phyloP scores from a whole-genome alignment of 1,140 invertebrate species.

The Musca domestica region DNA sequence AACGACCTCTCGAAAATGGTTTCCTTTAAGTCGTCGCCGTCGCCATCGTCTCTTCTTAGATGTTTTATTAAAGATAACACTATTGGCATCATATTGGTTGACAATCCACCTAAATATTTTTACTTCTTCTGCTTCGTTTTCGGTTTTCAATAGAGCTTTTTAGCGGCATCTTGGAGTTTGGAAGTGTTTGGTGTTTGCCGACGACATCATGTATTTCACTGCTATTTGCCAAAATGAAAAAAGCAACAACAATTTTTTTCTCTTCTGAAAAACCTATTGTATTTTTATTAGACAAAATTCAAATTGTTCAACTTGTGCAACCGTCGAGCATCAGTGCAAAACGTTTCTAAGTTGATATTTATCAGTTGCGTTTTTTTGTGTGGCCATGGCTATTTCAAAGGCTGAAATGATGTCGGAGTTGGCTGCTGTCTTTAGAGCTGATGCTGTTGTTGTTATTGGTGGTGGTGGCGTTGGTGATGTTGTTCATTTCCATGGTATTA shows the following conservation, averaged over 20 bases:
- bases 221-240: constrained; percentile 12
- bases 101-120: constrained; percentile 12
- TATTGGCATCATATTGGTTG: constrained; percentile 13
- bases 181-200: background rate
- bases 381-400: too few relatives aligned
- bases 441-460: too few relatives aligned
- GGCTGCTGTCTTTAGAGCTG: too few relatives aligned
- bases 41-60: background rate
- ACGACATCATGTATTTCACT: constrained; percentile 14
- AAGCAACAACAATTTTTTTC: too few relatives aligned
- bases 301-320: constrained; percentile 7
- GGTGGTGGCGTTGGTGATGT: too few relatives aligned
- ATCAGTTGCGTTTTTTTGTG: constrained; percentile 10
- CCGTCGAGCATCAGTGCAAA: background rate
- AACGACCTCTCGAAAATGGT: too few relatives aligned
- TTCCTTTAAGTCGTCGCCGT: too few relatives aligned
- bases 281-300: constrained; percentile 1
- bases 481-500: too few relatives aligned
- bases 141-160: background rate
- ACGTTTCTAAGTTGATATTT: constrained; percentile 8
- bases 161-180: background rate
- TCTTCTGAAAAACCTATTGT: background rate
- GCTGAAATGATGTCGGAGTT: too few relatives aligned
- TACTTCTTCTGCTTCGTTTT: background rate
- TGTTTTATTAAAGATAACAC: constrained; percentile 19